These are phyloP conservation scores for Calidris pugnax DNA, from an alignment of 2,113 vertebrate species.

Conservation along the genomic window DNA sequence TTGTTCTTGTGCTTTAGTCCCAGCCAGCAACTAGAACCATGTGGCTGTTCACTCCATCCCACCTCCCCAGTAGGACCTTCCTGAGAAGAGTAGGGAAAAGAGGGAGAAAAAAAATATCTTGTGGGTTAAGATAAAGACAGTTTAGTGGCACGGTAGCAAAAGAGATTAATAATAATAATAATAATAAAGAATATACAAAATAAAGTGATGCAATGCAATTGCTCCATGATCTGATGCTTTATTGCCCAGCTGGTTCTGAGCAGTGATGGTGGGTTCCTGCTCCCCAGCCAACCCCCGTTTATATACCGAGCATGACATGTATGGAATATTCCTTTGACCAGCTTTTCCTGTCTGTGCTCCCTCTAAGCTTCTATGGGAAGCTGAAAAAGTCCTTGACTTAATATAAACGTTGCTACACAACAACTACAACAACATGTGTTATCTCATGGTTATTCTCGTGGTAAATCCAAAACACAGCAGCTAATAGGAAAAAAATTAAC, in stretches of 20 bases:
- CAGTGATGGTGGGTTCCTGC: background rate
- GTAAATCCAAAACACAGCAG: background rate
- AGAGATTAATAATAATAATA: background rate
- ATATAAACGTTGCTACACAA: background rate
- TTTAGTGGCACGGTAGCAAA: background rate
- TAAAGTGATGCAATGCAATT: background rate
- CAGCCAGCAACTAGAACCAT: background rate
- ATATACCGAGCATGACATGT: background rate
- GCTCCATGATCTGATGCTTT: background rate
- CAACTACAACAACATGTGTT: background rate
- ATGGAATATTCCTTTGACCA: background rate
- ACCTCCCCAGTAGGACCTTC: too few relatives aligned
- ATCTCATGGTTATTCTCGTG: background rate
- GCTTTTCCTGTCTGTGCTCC: background rate
- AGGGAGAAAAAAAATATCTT: background rate
- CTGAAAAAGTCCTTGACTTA: background rate
- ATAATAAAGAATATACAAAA: background rate
- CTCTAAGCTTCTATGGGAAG: background rate
- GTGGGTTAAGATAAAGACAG: background rate
- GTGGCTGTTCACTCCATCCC: background rate
- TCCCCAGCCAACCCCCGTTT: background rate
- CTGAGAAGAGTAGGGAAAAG: background rate
- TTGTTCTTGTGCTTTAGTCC: background rate
- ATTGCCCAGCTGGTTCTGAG: background rate
- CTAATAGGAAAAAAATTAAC: background rate